These are phyloP conservation scores for Entomobrya proxima DNA, from an alignment of 2,888 invertebrate genomes.

Conservation along the genomic window DNA sequence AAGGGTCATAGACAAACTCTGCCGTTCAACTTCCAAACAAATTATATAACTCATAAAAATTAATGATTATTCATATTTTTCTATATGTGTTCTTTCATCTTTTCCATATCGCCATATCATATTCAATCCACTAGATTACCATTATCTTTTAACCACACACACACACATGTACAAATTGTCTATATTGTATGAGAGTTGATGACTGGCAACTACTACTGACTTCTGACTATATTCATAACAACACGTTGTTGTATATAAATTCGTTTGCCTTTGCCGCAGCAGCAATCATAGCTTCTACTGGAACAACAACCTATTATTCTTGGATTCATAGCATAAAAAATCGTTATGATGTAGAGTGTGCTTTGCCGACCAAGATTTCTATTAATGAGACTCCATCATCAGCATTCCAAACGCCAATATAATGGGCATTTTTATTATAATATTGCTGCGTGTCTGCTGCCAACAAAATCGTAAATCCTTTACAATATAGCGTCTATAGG, in stretches of 20 bases:
- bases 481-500: no score
- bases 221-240: no score
- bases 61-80: not conserved
- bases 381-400: slow-evolving; percentile 25
- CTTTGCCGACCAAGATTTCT: not conserved
- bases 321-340: not conserved
- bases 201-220: no score
- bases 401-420: slow-evolving; percentile 9
- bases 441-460: not conserved
- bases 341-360: not conserved
- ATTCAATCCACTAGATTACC: not conserved
- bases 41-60: not conserved
- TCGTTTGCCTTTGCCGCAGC: not conserved
- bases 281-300: not conserved
- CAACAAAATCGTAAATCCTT: no score
- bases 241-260: no score
- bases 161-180: no score
- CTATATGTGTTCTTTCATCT: not conserved
- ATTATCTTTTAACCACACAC: no score
- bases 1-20: no score
- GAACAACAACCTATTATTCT: no score
- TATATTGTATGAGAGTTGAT: no score
- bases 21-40: not conserved
- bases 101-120: not conserved
- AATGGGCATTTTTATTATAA: not conserved